Evolutionary conservation across 1,140 invertebrate species (phyloP).

Genomic region (Atta texana): DNA sequence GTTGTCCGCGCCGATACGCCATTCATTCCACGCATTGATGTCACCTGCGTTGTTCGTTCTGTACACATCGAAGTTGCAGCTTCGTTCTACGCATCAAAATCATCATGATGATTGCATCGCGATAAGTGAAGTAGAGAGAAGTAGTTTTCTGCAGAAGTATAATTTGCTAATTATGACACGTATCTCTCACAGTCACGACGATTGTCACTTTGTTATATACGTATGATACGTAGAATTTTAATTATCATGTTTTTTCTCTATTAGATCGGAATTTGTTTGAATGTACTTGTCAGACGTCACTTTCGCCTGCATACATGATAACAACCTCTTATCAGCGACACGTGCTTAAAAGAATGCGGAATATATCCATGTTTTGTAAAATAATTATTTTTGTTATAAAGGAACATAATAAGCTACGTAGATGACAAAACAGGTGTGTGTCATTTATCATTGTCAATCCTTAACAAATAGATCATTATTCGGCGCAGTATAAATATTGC

Average conservation of each 20-base stretch:
- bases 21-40: background rate
- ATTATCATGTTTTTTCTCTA: no score
- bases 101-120: background rate
- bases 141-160: background rate
- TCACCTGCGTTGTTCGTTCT: background rate
- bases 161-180: constrained; percentile 15
- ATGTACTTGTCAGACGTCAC: background rate
- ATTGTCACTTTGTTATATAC: background rate
- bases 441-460: constrained; percentile 56
- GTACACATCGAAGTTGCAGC: background rate
- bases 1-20: background rate
- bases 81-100: constrained; percentile 1
- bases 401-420: background rate
- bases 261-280: no score
- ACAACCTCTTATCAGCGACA: background rate
- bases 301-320: background rate
- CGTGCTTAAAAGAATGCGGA: background rate
- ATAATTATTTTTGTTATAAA: constrained; percentile 23
- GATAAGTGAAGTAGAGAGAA: background rate
- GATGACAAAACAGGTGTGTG: constrained; percentile 31
- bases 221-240: background rate
- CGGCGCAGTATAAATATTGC: constrained; percentile 59
- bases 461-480: constrained; percentile 26
- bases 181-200: background rate
- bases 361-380: background rate